phyloP scores from a whole-genome alignment of 2,797 vertebrate species.

The Pangasius macronema region DNA sequence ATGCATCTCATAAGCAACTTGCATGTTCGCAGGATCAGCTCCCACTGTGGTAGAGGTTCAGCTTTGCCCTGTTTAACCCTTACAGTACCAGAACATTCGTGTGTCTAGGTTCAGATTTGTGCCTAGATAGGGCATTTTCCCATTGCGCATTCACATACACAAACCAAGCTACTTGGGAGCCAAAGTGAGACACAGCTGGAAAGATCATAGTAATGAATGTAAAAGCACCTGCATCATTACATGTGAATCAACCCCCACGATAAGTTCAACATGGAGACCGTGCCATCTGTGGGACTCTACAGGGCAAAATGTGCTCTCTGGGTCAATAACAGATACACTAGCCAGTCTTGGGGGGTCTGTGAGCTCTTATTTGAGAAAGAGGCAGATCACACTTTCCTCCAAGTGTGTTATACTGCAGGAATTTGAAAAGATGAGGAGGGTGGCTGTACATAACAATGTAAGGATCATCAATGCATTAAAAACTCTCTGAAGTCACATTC shows the following conservation, averaged over 20 bases:
- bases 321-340: background rate
- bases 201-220: background rate
- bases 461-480: background rate
- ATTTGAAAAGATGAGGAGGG: background rate
- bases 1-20: constrained; percentile 51
- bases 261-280: background rate
- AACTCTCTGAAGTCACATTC: background rate
- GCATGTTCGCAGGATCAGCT: constrained; percentile 20
- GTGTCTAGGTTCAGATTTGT: background rate
- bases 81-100: background rate
- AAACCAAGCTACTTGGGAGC: background rate
- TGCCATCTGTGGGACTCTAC: background rate
- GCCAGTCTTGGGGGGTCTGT: background rate
- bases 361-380: background rate
- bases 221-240: background rate
- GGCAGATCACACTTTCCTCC: background rate
- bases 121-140: background rate
- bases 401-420: background rate
- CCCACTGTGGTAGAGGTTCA: constrained; percentile 8
- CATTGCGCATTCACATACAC: background rate
- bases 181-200: background rate
- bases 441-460: background rate
- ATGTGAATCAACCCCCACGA: background rate
- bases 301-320: background rate
- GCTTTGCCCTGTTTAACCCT: constrained; percentile 9